Evolutionary conservation across 2,888 invertebrate species (phyloP).

Genomic region (Bruchidius siliquastri): DNA sequence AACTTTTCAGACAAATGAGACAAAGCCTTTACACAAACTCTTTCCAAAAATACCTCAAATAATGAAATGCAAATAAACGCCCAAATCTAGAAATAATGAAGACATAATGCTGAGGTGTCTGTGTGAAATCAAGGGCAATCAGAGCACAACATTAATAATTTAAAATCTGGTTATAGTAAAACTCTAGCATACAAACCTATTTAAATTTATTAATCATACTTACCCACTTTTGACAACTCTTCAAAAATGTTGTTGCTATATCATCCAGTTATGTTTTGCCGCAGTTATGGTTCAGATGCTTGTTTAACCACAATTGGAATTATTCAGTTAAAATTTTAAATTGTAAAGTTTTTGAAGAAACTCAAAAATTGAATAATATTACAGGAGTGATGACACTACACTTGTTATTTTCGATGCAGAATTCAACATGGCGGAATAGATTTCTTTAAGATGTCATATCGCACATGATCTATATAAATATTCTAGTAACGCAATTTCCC

Average conservation of each 20-base stretch:
- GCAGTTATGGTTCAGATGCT: neutral
- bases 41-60: neutral
- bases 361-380: slow-evolving; percentile 9
- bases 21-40: neutral
- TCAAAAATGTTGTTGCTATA: neutral
- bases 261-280: neutral
- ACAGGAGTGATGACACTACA: slow-evolving; percentile 35
- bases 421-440: slow-evolving; percentile 34
- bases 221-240: slow-evolving; percentile 2
- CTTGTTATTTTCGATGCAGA: slow-evolving; percentile 29
- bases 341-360: slow-evolving; percentile 8
- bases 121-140: neutral
- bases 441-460: slow-evolving; percentile 1
- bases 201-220: neutral
- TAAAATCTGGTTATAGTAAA: neutral
- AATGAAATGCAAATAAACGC: neutral
- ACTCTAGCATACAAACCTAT: neutral
- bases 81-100: neutral
- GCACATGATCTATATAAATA: neutral
- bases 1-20: neutral
- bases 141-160: neutral
- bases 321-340: slow-evolving; percentile 1
- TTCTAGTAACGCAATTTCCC: neutral
- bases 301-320: neutral
- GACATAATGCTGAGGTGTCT: neutral